Evolutionary conservation across 2,113 vertebrate species (phyloP).

Genomic region (Microcebus griseorufus): DNA sequence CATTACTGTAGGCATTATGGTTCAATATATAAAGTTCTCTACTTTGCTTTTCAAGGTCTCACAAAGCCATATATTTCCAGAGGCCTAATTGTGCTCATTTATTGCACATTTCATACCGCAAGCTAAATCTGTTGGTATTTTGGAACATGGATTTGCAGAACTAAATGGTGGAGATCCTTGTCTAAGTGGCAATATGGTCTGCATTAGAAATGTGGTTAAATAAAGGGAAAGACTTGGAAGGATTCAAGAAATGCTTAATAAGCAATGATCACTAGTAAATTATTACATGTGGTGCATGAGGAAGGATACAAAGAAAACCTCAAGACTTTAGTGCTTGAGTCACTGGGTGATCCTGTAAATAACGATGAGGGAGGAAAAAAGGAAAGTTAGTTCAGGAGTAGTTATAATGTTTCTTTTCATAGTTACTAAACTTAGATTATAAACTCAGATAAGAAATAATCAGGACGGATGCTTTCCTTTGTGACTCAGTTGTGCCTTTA

Average conservation of each 20-base stretch:
- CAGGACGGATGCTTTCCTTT: not conserved
- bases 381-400: not conserved
- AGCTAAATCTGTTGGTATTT: not conserved
- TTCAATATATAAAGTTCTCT: not conserved
- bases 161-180: not conserved
- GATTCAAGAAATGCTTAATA: not conserved
- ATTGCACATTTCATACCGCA: not conserved
- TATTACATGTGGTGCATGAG: not conserved
- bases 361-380: not conserved
- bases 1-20: not conserved
- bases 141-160: slow-evolving; percentile 18
- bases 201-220: not conserved
- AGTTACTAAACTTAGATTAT: not conserved
- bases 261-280: not conserved
- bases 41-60: not conserved
- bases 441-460: not conserved
- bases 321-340: not conserved
- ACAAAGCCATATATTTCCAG: not conserved
- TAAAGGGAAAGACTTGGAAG: not conserved
- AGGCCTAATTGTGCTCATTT: not conserved
- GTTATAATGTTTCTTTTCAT: not conserved
- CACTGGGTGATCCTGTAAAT: not conserved
- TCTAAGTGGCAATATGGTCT: not conserved
- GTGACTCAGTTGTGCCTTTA: not conserved
- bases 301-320: not conserved